Conservation (phyloP, 2,888 invertebrate genomes). For the Seira ritae region DNA sequence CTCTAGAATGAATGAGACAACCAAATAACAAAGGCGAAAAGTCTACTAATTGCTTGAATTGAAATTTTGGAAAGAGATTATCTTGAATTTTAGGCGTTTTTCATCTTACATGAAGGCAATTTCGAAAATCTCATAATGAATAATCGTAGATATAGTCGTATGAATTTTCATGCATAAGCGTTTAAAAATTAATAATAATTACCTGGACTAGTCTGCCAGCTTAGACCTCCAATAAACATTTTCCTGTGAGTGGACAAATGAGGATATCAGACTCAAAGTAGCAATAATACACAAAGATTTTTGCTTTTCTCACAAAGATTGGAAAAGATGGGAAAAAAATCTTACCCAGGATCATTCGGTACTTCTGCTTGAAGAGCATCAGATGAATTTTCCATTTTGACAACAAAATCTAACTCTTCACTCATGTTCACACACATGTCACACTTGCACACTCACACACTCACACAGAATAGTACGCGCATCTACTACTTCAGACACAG, state of each 20-base stretch:
- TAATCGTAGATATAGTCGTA: no score
- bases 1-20: not conserved
- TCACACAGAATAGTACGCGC: not conserved
- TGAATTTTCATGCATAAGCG: no score
- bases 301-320: no score
- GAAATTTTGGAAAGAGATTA: no score
- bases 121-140: no score
- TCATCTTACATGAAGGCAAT: no score
- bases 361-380: slow-evolving; percentile 89
- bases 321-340: not conserved
- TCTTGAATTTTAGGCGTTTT: no score
- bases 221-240: slow-evolving; percentile 99
- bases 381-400: slow-evolving; percentile 73
- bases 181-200: slow-evolving; percentile 77
- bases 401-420: slow-evolving; percentile 74
- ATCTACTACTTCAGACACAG: slow-evolving; percentile 28
- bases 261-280: no score
- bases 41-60: no score
- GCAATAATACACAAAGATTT: slow-evolving; percentile 76
- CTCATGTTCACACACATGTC: slow-evolving; percentile 70
- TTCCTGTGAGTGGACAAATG: slow-evolving; percentile 86
- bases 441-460: slow-evolving; percentile 56
- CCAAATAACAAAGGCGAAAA: slow-evolving; percentile 25
- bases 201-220: slow-evolving; percentile 99
- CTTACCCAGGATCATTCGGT: slow-evolving; percentile 95